Percentiles rank a stretch among this genome's conserved stretches.
Evolutionary conservation across 2,797 vertebrate genomes (phyloP).

Genomic region (Podarcis siculus): DNA sequence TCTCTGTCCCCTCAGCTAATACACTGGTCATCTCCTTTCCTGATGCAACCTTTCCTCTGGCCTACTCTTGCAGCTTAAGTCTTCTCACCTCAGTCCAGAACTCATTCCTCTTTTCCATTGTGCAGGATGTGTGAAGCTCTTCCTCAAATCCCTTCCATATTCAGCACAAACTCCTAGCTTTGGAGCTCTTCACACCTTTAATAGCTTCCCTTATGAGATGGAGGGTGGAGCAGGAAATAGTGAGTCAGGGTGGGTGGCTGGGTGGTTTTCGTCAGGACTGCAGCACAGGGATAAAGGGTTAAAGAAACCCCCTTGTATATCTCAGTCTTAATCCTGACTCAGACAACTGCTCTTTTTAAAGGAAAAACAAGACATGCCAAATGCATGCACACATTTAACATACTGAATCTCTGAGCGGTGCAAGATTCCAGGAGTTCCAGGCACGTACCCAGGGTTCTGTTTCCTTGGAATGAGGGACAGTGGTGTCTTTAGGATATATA

Average conservation of each 20-base stretch:
- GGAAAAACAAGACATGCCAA: neutral
- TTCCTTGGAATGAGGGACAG: too few species aligned
- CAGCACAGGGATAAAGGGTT: neutral
- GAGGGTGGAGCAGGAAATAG: neutral
- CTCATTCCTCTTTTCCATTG: neutral
- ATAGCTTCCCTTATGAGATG: neutral
- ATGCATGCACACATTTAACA: neutral
- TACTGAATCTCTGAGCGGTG: neutral
- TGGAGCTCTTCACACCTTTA: neutral
- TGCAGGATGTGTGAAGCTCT: neutral
- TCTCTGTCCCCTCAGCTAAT: neutral
- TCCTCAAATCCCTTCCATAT: neutral
- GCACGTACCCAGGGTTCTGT: too few species aligned
- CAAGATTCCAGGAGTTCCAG: too few species aligned
- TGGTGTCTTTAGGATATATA: too few species aligned
- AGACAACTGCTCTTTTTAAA: neutral
- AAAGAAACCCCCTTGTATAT: neutral
- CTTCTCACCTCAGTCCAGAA: neutral
- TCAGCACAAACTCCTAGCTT: neutral
- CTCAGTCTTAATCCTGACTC: neutral
- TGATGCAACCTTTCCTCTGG: neutral
- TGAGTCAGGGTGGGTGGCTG: neutral
- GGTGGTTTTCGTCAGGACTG: neutral
- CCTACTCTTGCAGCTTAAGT: neutral
- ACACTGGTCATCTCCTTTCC: neutral